Base-by-base conservation (phyloP, 2,797 vertebrate species). In the Neoniphon sammara region DNA sequence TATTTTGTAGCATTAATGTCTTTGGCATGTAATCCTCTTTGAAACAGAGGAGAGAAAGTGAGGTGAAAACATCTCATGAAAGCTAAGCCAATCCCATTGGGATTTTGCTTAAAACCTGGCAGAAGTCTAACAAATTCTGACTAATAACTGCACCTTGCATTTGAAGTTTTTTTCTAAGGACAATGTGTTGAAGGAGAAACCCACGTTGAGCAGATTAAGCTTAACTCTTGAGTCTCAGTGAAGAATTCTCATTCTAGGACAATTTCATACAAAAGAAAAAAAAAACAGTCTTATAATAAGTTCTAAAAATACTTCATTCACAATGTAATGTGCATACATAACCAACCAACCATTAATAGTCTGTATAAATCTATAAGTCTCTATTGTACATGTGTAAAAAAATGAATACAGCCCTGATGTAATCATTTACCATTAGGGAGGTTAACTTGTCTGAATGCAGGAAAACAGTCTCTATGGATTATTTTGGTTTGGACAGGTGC, bases 11-110 rank as follows among this genome's bases (percentile, higher is more conserved):
- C 63, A 84, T 84, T 86, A 89, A 84, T 85, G 75, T 84, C 86
- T 85, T 87, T 89, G 75, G 73, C 58, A 69, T 87, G 75, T 91
- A 91, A 92, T 92, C 85, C 81, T 87, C 81, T 91, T 87, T 91
- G 72, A 89, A 90, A 90, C 69, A 80, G 70, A 79, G 25, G 73
- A 83, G 75, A 65, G 64, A 83, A 82, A 87, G 78, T 75, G 79
- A 87, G 54, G 79, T 72, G 2, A 68, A 81, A 82, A 66, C 76
- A 77, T 87, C 78, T 86, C 79, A 82, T 82, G 70, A 84, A 91
- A 82, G 85, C 79, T 79, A 81, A 88, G 56, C 83, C 74, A 80
- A 85, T 83, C 82, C 87, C 70, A 61, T 15, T 73, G 86, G 83
- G 88, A 88, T 80, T 89, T 82, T 77, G 63, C 67, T 87, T 77